Evolutionary conservation across 2,888 invertebrate species (phyloP).

Genomic region (Neocrepidodera transversa): DNA sequence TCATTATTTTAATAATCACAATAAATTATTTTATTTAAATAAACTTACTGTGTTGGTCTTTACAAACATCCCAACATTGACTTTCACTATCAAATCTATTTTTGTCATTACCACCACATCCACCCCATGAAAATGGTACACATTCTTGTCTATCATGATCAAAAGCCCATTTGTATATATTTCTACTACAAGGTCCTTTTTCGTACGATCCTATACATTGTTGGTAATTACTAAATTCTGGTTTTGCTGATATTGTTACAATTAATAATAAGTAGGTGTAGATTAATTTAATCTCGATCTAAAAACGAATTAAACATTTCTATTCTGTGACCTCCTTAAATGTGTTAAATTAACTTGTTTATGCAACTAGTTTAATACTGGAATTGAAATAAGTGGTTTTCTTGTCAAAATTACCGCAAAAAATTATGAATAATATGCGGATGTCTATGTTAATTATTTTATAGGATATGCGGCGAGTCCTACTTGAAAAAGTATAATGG

Average conservation of each 20-base stretch:
- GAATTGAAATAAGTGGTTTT: too few relatives aligned
- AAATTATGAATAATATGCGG: too few relatives aligned
- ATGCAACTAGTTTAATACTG: too few relatives aligned
- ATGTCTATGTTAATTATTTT: too few relatives aligned
- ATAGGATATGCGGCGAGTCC: too few relatives aligned
- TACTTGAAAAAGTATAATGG: too few relatives aligned
- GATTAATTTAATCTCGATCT: conserved; percentile 37
- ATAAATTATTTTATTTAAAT: not conserved
- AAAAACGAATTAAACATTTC: conserved; percentile 26
- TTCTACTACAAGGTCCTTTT: conserved; percentile 63
- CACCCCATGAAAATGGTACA: conserved; percentile 71
- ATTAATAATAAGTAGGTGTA: conserved; percentile 35
- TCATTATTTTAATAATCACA: too few relatives aligned
- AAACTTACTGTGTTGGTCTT: conserved; percentile 65
- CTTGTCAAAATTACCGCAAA: too few relatives aligned
- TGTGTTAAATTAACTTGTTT: too few relatives aligned
- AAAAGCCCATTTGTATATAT: conserved; percentile 73
- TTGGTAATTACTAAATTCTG: conserved; percentile 47
- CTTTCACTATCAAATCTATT: conserved; percentile 73
- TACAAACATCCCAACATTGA: conserved; percentile 71
- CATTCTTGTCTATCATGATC: conserved; percentile 67
- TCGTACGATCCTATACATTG: conserved; percentile 61
- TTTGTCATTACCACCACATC: conserved; percentile 71
- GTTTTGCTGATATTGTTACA: conserved; percentile 35
- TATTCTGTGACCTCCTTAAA: too few relatives aligned